Base-by-base conservation (phyloP, 2,888 invertebrate genomes). In the Nipponacmea schrenckii region DNA sequence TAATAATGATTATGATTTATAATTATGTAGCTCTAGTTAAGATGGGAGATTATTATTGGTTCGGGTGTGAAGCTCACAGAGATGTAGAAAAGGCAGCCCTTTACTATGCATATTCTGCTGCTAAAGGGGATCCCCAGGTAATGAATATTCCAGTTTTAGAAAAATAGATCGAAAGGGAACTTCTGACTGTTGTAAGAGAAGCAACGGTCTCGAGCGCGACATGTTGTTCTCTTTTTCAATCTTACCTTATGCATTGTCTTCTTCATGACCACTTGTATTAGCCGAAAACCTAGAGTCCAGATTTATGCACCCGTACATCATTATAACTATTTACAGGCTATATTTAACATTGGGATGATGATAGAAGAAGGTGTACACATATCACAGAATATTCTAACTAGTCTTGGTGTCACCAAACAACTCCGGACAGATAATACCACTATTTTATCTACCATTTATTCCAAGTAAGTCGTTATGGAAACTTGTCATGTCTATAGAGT, bases 41-140 rank as follows among this genome's bases (percentile, higher is more conserved):
- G 79, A 87, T 88, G 88, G 88, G 88, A 12, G 87, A 88, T 73
- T 88, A 84, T 75, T 79, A 84, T 72, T 88, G 86, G 85, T 85
- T 85, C 70, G 87, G 85, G 0, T 83, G 83, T 70, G 71, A 72
- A 48, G 83, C 82, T 7, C 27, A 79, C 7, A 75, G 79, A 56
- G 80, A 88, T 69, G 62, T 78, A 0, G 63, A 70, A 0, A 73
- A 72, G 68, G 87, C 88, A n/a, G 80, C 83, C 0, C 68, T 70
- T 0, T 79, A 79, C 66, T 88, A 88, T 69, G 75, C 79, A 1
- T 67, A 74, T 8, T 87, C 87, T 12, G 87, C 85, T 3, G 44
- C 68, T 7, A 84, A 82, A 72, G 80, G 81, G 7, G 85, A 87
- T 68, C 87, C 87, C 15, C 87, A 88, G 68, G 87, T 87, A 76